Base-by-base conservation (phyloP, 2,888 invertebrate species). In the Drosophila rubida region DNA sequence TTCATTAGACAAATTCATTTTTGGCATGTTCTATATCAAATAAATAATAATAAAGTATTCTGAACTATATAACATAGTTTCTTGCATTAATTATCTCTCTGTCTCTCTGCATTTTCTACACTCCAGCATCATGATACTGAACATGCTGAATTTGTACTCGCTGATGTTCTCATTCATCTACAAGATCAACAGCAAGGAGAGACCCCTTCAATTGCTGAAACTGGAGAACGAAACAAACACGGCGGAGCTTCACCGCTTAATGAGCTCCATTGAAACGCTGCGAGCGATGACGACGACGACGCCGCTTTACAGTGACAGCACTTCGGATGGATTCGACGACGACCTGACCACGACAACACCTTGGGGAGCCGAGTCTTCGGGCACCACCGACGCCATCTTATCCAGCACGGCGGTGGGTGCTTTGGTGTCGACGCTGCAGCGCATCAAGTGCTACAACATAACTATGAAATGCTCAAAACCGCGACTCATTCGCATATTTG, bases 61-160 rank as follows among this genome's bases (percentile, higher is more conserved):
- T n/a, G n/a, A n/a, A n/a, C n/a, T n/a, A n/a, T n/a, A n/a, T n/a
- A n/a, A n/a, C n/a, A n/a, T n/a, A n/a, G n/a, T n/a, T n/a, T n/a
- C n/a, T 22, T 22, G 5, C 13, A 6, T 4, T 11, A 3, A 16
- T 13, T 35, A 22, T 23, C 19, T 6, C n/a, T 2, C 6, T n/a
- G n/a, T 23, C 6, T 4, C 23, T 23, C 5, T 11, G 1, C 11
- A 7, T 39, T 9, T 23, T 60, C 55, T 65, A 19, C 46, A 0
- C 94, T 61, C 4, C 93, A 98, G 99, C 90, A 98, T 99, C 59
- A 97, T 99, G 96, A 94, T 97, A 32, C 93, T 99, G 59, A 98
- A 99, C 93, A 94, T 99, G 74, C 93, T 99, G 71, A 99, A 98
- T 92, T 94, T 99, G 81, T 98, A 98, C 91, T 97, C 99, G 0